Conservation (phyloP, 30 jellyfish, hydroid and myxozoan genomes). For the Aurelia aurita region DNA sequence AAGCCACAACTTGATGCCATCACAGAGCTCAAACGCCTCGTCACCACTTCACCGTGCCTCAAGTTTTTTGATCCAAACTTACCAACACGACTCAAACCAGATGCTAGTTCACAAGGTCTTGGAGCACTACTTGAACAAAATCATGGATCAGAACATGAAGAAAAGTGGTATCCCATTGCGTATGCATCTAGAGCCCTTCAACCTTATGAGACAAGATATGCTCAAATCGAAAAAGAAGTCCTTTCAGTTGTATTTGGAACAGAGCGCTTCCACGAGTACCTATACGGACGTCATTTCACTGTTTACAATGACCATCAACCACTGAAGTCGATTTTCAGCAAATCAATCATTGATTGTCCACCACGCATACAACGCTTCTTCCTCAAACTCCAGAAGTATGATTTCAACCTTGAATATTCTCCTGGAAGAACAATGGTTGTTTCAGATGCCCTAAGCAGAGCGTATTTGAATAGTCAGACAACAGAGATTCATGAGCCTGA, state of each 20-base stretch:
- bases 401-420: constrained; percentile 56
- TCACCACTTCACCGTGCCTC: constrained; percentile 66
- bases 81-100: constrained; percentile 55
- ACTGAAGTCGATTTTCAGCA: no score
- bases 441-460: constrained; percentile 74
- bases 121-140: constrained; percentile 70
- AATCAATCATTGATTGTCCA: constrained; percentile 66
- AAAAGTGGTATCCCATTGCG: no score
- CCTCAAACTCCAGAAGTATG: constrained; percentile 66
- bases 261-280: no score
- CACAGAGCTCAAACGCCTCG: constrained; percentile 66
- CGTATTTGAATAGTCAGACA: constrained; percentile 58
- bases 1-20: constrained; percentile 68
- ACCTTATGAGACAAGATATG: no score
- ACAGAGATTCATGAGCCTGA: constrained; percentile 54
- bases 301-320: no score
- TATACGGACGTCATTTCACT: no score
- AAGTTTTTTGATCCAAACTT: constrained; percentile 51
- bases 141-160: constrained; percentile 41
- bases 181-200: no score
- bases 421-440: constrained; percentile 70
- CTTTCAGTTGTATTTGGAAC: no score
- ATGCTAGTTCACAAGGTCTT: constrained; percentile 62
- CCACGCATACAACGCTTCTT: constrained; percentile 62
- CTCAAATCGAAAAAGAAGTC: no score